These are phyloP conservation scores for Cataglyphis rosenhaueri DNA, from an alignment of 2,888 invertebrate species.

Conservation along the genomic window DNA sequence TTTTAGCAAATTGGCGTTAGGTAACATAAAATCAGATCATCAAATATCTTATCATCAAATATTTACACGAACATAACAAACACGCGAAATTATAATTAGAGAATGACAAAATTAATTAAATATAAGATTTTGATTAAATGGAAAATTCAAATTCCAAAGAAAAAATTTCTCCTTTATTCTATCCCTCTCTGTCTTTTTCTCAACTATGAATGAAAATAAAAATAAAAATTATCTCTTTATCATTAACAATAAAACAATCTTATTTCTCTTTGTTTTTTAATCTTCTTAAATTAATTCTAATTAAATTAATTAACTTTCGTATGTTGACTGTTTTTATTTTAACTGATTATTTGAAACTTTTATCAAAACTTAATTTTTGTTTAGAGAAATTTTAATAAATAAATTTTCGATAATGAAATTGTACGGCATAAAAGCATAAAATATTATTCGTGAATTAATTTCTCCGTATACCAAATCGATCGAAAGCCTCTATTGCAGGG, in stretches of 20 bases:
- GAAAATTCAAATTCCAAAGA: not conserved
- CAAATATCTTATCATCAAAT: not conserved
- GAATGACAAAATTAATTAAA: not conserved
- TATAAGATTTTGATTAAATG: not conserved
- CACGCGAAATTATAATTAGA: not conserved
- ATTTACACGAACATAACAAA: not conserved
- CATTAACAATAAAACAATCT: not conserved
- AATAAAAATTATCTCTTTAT: constrained; percentile 9
- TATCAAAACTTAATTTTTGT: not conserved
- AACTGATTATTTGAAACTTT: constrained; percentile 1
- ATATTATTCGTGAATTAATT: constrained; percentile 15
- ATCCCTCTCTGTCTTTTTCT: not conserved
- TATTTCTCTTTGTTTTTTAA: not conserved
- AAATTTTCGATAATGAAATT: constrained; percentile 8
- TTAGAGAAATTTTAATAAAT: not conserved
- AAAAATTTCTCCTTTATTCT: not conserved
- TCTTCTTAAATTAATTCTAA: not conserved
- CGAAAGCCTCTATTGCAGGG: constrained; percentile 61
- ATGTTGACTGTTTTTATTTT: not conserved
- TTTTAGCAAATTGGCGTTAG: not conserved
- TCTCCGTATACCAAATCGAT: constrained; percentile 46
- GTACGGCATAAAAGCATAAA: not conserved
- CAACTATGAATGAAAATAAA: not conserved
- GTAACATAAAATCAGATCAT: not conserved
- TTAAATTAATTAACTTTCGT: not conserved